A percentile compares a stretch with the other conserved stretches of the same genome.
phyloP scores from a whole-genome alignment of 1,140 invertebrate genomes.

The Macrotrachela quadricornifera region DNA sequence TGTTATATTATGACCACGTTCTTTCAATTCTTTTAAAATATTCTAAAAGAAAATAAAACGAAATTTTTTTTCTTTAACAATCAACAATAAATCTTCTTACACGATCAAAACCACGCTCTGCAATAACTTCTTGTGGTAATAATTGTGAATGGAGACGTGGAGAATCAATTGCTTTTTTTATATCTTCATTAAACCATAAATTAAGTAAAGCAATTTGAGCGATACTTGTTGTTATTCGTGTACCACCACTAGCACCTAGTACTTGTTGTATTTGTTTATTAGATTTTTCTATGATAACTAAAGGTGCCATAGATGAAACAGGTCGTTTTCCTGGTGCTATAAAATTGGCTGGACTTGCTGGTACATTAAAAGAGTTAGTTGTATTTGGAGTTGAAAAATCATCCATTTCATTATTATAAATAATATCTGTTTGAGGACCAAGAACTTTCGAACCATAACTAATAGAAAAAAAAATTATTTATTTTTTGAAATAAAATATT shows the following conservation, averaged over 20 bases:
- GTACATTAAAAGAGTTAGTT: constrained; percentile 52
- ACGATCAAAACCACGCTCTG: constrained; percentile 51
- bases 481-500: neutral
- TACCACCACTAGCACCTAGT: constrained; percentile 72
- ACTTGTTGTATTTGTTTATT: constrained; percentile 45
- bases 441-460: constrained; percentile 30
- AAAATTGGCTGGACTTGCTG: constrained; percentile 51
- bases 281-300: constrained; percentile 46
- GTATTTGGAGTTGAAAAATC: constrained; percentile 61
- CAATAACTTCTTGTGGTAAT: constrained; percentile 51
- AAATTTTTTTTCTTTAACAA: neutral
- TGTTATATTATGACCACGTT: constrained; percentile 1
- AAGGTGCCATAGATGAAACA: constrained; percentile 71
- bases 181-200: constrained; percentile 22
- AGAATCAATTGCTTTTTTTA: constrained; percentile 68
- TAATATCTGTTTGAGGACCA: constrained; percentile 54
- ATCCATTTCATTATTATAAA: constrained; percentile 82
- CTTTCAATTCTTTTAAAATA: neutral
- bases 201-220: constrained; percentile 41
- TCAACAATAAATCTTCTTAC: constrained; percentile 34
- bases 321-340: constrained; percentile 59
- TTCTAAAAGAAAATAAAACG: neutral
- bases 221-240: constrained; percentile 59
- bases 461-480: constrained; percentile 4
- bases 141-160: constrained; percentile 77